Evolutionary conservation across 2,888 invertebrate genomes (phyloP), one percentile per base, ranked within the genome.

Genomic region (Cataglyphis livida): DNA sequence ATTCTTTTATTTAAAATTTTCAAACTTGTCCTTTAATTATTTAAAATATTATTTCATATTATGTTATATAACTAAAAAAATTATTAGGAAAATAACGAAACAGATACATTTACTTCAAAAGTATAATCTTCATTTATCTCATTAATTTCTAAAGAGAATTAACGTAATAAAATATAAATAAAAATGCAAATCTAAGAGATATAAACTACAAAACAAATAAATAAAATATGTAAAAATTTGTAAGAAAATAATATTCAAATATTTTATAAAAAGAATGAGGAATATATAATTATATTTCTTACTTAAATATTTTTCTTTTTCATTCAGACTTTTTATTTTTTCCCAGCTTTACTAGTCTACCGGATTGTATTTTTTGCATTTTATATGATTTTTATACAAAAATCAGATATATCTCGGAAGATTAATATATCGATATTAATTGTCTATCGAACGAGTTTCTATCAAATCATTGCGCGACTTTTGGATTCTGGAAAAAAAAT

Each of bases 101-200:
- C 48, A 48, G 48, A 51, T n/a, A 51, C 51, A 51, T 51, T 48
- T 48, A 48, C n/a, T n/a, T 51, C 51, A 51, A 51, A 51, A 51
- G 2, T 51, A n/a, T 51, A 44, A 44, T 0, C 48, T 51, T 51
- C 2, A n/a, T 51, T 7, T 51, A n/a, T 44, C 18, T 44, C 3
- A 41, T 51, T 51, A 51, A 51, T 51, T 51, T 51, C 6, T 15
- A 5, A 15, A 44, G 5, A 44, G 44, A 18, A 18, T 18, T 15
- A 44, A 44, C 0, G 0, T 44, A 18, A 5, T 51, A 51, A 51
- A n/a, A 51, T 6, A n/a, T 18, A 2, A 51, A n/a, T 1, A 51
- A 51, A 51, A 51, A 51, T 5, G 5, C 15, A 44, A 32, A 32
- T 41, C 18, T 48, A 51, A 51, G 6, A 51, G 0, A 7, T 7